Percentiles rank a stretch among this genome's conserved stretches.
Conservation (phyloP, 2,888 invertebrate genomes). For the Hofmannophila pseudospretella region DNA sequence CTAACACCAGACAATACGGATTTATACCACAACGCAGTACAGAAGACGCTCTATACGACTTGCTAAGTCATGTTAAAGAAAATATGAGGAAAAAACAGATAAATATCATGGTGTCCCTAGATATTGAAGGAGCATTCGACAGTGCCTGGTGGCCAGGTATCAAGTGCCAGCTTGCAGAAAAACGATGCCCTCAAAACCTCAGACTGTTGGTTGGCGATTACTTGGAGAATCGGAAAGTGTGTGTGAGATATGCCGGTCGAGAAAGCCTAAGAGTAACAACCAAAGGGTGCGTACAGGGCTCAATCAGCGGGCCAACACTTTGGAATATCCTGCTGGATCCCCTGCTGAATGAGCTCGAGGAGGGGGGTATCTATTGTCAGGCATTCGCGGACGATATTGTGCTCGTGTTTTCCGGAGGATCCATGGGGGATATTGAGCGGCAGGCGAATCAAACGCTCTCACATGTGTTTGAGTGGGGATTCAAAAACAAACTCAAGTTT, state of each 20-base stretch:
- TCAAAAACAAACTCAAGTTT: not conserved
- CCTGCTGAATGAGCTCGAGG: slow-evolving; percentile 1
- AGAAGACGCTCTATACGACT: slow-evolving; percentile 5
- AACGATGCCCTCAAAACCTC: not conserved
- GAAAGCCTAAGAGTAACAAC: not conserved
- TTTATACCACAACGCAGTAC: slow-evolving; percentile 10
- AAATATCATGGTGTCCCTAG: not conserved
- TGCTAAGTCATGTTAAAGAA: not conserved
- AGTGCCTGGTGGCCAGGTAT: not conserved
- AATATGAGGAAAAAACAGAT: not conserved
- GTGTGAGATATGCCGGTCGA: not conserved
- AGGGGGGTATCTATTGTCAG: not conserved
- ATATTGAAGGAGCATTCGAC: slow-evolving; percentile 1
- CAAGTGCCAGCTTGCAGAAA: not conserved
- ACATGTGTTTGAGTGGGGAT: not conserved
- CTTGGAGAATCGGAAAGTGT: not conserved
- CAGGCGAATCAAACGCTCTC: not conserved
- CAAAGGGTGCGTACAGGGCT: slow-evolving; percentile 7
- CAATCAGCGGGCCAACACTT: slow-evolving; percentile 8
- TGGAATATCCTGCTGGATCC: slow-evolving; percentile 11
- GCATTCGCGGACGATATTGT: not conserved
- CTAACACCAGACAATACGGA: slow-evolving; percentile 5
- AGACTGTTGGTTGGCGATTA: not conserved
- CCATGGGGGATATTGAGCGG: not conserved
- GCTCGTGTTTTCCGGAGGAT: not conserved